phyloP scores from a whole-genome alignment of 23 tunicate genomes.

The Pegea sp. region DNA sequence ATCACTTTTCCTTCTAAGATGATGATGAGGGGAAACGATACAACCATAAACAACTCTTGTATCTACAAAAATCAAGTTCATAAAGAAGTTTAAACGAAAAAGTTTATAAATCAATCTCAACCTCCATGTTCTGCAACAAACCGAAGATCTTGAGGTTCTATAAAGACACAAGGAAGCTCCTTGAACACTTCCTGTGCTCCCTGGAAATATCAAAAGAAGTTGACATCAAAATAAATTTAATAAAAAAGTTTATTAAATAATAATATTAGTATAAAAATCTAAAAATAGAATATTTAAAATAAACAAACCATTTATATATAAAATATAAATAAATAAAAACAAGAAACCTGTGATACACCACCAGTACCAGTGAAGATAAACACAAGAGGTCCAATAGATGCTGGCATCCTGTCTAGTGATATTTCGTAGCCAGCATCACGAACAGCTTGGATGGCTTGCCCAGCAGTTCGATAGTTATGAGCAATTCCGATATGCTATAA shows the following conservation, averaged over 20 bases:
- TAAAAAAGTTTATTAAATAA: not conserved
- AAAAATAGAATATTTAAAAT: too few relatives aligned
- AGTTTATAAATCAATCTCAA: too few relatives aligned
- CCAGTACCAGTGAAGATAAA: slow-evolving; percentile 98
- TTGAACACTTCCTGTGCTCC: slow-evolving; percentile 89
- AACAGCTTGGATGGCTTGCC: slow-evolving; percentile 96
- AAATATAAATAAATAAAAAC: not conserved
- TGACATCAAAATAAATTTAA: slow-evolving; percentile 2
- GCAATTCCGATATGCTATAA: slow-evolving; percentile 92
- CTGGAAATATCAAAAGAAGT: slow-evolving; percentile 19
- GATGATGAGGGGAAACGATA: slow-evolving; percentile 84
- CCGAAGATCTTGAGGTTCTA: slow-evolving; percentile 85
- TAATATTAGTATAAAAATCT: not conserved
- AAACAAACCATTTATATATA: not conserved
- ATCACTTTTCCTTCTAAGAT: slow-evolving; percentile 56
- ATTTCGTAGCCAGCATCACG: slow-evolving; percentile 91
- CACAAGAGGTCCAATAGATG: slow-evolving; percentile 77
- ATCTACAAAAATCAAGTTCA: slow-evolving; percentile 19
- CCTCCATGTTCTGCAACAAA: slow-evolving; percentile 86
- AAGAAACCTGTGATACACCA: slow-evolving; percentile 74
- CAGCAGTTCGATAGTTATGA: slow-evolving; percentile 84
- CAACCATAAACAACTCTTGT: slow-evolving; percentile 73
- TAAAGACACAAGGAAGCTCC: slow-evolving; percentile 61
- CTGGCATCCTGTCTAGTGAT: slow-evolving; percentile 66
- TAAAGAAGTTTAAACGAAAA: too few relatives aligned